phyloP scores from a whole-genome alignment of 2,113 vertebrate species.

The Silurus asotus region DNA sequence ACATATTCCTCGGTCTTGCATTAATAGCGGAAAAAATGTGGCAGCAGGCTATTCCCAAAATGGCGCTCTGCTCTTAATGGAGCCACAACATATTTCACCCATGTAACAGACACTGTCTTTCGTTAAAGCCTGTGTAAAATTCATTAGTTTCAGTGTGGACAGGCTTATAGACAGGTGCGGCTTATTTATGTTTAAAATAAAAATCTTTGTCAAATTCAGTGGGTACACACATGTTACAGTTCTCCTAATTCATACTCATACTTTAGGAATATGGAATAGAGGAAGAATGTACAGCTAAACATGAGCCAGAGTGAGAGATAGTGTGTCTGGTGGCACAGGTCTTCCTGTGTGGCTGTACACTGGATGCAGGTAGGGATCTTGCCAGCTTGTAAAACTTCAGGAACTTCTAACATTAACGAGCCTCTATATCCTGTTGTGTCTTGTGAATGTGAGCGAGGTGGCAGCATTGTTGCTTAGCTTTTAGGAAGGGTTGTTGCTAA shows the following conservation, averaged over 20 bases:
- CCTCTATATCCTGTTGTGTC: conserved; percentile 36
- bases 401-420: conserved; percentile 45
- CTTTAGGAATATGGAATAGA: background rate
- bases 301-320: background rate
- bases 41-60: too few relatives aligned
- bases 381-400: conserved; percentile 58
- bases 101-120: too few relatives aligned
- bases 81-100: too few relatives aligned
- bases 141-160: too few relatives aligned
- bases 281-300: background rate
- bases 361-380: conserved; percentile 39
- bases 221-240: background rate
- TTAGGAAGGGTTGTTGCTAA: too few relatives aligned
- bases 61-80: too few relatives aligned
- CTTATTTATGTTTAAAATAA: too few relatives aligned
- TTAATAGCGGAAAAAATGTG: too few relatives aligned
- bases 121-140: too few relatives aligned
- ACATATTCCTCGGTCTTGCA: too few relatives aligned
- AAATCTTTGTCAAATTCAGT: too few relatives aligned
- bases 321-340: conserved; percentile 33
- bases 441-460: conserved; percentile 1
- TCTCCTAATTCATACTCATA: background rate
- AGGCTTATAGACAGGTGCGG: too few relatives aligned
- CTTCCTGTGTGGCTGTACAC: conserved; percentile 28
- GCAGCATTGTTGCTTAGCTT: background rate